These are phyloP conservation scores for Hybos culiciformis DNA, from an alignment of 2,888 invertebrate species.

Conservation along the genomic window DNA sequence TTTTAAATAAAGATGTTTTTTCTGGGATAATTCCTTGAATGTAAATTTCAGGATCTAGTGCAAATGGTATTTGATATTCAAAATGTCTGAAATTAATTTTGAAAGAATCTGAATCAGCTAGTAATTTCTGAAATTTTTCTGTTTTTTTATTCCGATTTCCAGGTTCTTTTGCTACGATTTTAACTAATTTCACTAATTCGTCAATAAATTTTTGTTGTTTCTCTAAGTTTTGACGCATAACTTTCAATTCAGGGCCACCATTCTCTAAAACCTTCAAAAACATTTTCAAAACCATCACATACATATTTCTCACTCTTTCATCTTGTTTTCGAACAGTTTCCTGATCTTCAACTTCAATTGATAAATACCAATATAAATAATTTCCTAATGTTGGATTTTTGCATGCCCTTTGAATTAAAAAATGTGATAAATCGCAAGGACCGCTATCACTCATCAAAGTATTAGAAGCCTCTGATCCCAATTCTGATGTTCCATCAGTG, in stretches of 20 bases:
- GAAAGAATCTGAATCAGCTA: slow-evolving; percentile 66
- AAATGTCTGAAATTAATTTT: slow-evolving; percentile 81
- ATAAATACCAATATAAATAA: slow-evolving; percentile 94
- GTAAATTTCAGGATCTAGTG: slow-evolving; percentile 80
- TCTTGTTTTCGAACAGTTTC: slow-evolving; percentile 59
- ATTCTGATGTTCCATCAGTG: slow-evolving; percentile 16
- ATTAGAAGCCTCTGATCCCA: slow-evolving; percentile 38
- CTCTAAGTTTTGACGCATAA: slow-evolving; percentile 46
- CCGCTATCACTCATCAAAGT: slow-evolving; percentile 37
- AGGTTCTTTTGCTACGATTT: slow-evolving; percentile 76
- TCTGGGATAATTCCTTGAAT: slow-evolving; percentile 64
- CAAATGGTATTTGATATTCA: slow-evolving; percentile 77
- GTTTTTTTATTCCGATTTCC: slow-evolving; percentile 86
- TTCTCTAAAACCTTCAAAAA: slow-evolving; percentile 60
- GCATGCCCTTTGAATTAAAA: slow-evolving; percentile 80
- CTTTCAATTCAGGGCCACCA: slow-evolving; percentile 33
- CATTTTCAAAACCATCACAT: slow-evolving; percentile 74
- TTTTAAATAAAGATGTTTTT: slow-evolving; percentile 88
- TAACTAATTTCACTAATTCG: slow-evolving; percentile 75
- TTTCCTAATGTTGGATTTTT: slow-evolving; percentile 82
- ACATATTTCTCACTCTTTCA: slow-evolving; percentile 64
- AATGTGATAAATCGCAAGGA: slow-evolving; percentile 66
- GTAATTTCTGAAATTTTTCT: slow-evolving; percentile 69
- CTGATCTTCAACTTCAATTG: slow-evolving; percentile 87
- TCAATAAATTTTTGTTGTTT: slow-evolving; percentile 86